Evolutionary conservation across 2,888 invertebrate genomes (phyloP).

Genomic region (Bellardia pandia): DNA sequence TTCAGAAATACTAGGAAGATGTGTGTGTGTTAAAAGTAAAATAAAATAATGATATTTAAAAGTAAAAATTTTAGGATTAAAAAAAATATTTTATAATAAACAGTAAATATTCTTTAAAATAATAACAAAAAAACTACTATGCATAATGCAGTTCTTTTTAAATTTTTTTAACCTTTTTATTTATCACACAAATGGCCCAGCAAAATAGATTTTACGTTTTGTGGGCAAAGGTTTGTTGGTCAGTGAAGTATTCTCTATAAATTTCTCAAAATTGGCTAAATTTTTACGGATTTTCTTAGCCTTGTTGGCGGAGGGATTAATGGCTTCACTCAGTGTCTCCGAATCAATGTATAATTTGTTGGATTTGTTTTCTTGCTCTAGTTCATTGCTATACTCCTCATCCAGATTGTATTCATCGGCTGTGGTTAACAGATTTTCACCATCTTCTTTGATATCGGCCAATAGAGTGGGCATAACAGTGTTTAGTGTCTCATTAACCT

Average conservation of each 20-base stretch:
- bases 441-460: slow-evolving; percentile 79
- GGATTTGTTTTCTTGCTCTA: slow-evolving; percentile 39
- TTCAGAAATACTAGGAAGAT: slow-evolving; percentile 65
- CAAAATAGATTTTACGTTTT: slow-evolving; percentile 83
- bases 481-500: slow-evolving; percentile 75
- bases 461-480: slow-evolving; percentile 74
- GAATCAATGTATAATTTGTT: slow-evolving; percentile 36
- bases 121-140: slow-evolving; percentile 55
- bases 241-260: slow-evolving; percentile 79
- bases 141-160: slow-evolving; percentile 27
- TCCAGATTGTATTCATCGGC: slow-evolving; percentile 83
- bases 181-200: slow-evolving; percentile 83
- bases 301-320: slow-evolving; percentile 72
- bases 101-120: slow-evolving; percentile 33
- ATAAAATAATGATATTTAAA: slow-evolving; percentile 11
- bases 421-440: slow-evolving; percentile 76
- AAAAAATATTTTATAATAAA: slow-evolving; percentile 9
- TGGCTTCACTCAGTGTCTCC: slow-evolving; percentile 65
- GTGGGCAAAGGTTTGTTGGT: slow-evolving; percentile 82
- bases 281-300: slow-evolving; percentile 78
- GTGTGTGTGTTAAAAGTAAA: slow-evolving; percentile 15
- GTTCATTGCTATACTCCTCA: slow-evolving; percentile 80
- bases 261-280: slow-evolving; percentile 81
- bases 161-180: slow-evolving; percentile 7
- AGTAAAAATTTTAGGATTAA: slow-evolving; percentile 9